These are phyloP conservation scores for Alca torda DNA, from an alignment of 2,797 vertebrate species.

Conservation along the genomic window DNA sequence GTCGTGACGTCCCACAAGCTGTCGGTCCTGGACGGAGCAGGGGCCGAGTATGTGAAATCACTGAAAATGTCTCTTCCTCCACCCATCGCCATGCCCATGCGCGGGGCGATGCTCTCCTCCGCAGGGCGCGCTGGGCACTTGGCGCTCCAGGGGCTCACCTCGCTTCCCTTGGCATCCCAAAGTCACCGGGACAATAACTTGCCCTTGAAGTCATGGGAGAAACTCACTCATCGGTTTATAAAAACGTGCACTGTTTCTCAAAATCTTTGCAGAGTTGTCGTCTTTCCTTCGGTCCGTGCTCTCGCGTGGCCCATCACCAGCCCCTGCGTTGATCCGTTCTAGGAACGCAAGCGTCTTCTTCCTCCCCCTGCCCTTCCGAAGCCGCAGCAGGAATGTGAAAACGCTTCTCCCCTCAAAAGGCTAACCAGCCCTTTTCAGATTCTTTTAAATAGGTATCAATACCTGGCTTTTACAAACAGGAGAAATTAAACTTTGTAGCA, in stretches of 20 bases:
- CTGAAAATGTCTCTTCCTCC: neutral
- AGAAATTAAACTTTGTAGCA: constrained; percentile 80
- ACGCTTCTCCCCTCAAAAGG: constrained; percentile 3
- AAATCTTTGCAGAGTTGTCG: neutral
- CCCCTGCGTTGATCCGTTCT: neutral
- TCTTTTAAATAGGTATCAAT: constrained; percentile 63
- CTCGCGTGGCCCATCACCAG: neutral
- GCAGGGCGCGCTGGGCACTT: neutral
- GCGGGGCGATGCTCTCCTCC: neutral
- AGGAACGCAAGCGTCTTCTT: neutral
- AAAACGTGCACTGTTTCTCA: neutral
- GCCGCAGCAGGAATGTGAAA: neutral
- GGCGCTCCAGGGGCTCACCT: neutral
- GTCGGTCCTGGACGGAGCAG: neutral
- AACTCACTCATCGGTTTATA: accelerated
- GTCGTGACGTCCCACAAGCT: neutral
- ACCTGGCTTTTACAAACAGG: constrained; percentile 75
- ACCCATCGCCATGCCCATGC: neutral
- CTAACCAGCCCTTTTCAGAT: constrained; percentile 5
- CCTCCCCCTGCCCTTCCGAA: neutral
- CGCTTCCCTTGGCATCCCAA: neutral
- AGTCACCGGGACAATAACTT: neutral
- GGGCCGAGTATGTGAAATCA: neutral
- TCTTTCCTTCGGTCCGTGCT: neutral
- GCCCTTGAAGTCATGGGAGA: neutral